Evolutionary conservation across 2,888 invertebrate genomes (phyloP), one percentile per base, ranked within the genome.

Genomic region (Liposcelis brunnea): DNA sequence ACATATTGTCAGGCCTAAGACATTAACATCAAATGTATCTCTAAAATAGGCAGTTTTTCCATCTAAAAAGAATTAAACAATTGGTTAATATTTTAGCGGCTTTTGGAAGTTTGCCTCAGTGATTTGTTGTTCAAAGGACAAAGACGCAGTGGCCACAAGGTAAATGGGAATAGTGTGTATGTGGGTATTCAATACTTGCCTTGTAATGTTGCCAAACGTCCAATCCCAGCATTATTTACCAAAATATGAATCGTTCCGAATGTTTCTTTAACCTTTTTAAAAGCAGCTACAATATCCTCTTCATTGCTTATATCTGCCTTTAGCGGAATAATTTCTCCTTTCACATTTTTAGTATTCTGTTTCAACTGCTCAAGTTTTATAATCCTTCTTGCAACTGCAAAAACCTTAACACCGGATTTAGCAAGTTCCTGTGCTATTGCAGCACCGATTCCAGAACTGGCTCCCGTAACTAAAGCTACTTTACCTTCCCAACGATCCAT

Each of bases 191-290:
- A n/a, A n/a, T n/a, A n/a, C n/a, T n/a, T n/a, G n/a, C n/a, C n/a
- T n/a, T n/a, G n/a, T n/a, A n/a, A n/a, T n/a, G n/a, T n/a, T n/a
- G n/a, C n/a, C n/a, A n/a, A n/a, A n/a, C n/a, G n/a, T n/a, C n/a
- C 12, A 4, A 56, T 12, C 3, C 61, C 64, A 12, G 63, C 63
- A 47, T 62, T 62, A 46, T 64, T 64, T 2, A 64, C 55, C 19
- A 64, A 52, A 35, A 63, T 56, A 40, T 61, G 55, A 11, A 63
- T 55, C 0, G 56, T 55, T 2, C 61, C 62, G 1, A 63, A 51
- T 32, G 56, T 60, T 19, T 56, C 51, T 19, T 52, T 58, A 26
- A 59, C 56, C 56, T 57, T 57, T 14, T 57, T 47, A 44, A 65
- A 63, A 3, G 55, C 54, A 1, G 55, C 52, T 19, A 54, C 44